Base-by-base conservation (phyloP, 1,140 invertebrate species). In the Calephelis nemesis region DNA sequence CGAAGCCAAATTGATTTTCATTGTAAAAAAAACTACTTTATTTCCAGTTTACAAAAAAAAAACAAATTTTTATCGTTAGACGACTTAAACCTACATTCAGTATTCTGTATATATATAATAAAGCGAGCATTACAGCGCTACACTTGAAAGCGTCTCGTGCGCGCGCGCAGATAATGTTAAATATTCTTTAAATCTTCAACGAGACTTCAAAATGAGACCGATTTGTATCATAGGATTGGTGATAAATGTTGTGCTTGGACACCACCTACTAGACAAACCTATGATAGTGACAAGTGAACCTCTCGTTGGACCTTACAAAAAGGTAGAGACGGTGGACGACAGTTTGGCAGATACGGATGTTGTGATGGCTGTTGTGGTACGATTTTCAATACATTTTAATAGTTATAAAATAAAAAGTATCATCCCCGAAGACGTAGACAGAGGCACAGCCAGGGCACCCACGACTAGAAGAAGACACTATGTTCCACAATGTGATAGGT, bases 61-160 rank as follows among this genome's bases (percentile, higher is more conserved):
- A n/a, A n/a, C 30, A 60, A 12, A 39, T 39, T n/a, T 40, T 60
- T n/a, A 11, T 40, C n/a, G 19, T 39, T 40, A 60, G 39, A 39
- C 54, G 54, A 12, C 75, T 83, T 75, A 77, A 65, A 72, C 76
- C 78, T 74, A 73, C 39, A 72, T 75, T 76, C 79, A 77, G 42
- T 19, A 19, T 75, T 74, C 71, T 77, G 73, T 79, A 82, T 81
- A 87, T 90, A 87, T 90, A 90, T 87, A 84, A 81, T 77, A 77
- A 81, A 76, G 77, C 73, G 73, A 83, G 77, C 72, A 81, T 83
- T 74, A 62, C 75, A 73, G 79, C 74, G 73, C 77, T 76, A 78
- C 82, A 90, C 86, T 90, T 84, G 85, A 86, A 85, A 84, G 79
- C 77, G 72, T 76, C 72, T 76, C 82, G 85, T 79, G 81, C 78